Evolutionary conservation across 2,888 invertebrate species (phyloP).

Genomic region (Cantharis flavilabris): DNA sequence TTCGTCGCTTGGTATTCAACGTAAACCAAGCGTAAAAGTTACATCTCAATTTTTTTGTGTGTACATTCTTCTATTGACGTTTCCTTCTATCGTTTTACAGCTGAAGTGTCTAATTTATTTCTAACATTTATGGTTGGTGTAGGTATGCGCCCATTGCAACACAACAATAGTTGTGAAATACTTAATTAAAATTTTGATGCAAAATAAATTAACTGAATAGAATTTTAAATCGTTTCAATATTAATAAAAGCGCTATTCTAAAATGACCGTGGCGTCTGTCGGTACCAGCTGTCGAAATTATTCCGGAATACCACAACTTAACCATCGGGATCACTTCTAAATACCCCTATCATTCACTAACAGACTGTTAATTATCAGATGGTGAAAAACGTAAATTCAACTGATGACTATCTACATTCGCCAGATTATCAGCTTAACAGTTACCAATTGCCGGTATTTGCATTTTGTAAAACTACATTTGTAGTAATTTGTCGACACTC

Average conservation of each 20-base stretch:
- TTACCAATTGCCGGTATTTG: neutral
- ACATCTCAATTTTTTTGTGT: constrained; percentile 27
- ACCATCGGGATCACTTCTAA: constrained; percentile 31
- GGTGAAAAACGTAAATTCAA: constrained; percentile 12
- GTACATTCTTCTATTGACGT: constrained; percentile 22
- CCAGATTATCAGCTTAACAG: constrained; percentile 9
- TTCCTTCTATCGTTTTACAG: constrained; percentile 14
- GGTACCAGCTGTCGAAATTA: constrained; percentile 41
- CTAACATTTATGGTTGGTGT: neutral
- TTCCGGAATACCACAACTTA: constrained; percentile 35
- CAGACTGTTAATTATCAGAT: constrained; percentile 23
- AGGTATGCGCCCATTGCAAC: neutral
- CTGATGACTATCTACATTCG: constrained; percentile 11
- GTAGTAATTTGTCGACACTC: neutral
- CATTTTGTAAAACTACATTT: neutral
- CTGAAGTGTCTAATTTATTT: neutral
- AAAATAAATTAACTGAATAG: neutral
- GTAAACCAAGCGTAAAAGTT: constrained; percentile 22
- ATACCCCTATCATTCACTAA: constrained; percentile 26
- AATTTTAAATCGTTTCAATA: constrained; percentile 35
- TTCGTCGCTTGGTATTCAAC: constrained; percentile 7
- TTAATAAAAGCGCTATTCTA: constrained; percentile 41
- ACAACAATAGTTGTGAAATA: neutral
- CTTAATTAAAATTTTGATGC: constrained; percentile 2
- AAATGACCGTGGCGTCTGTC: constrained; percentile 41